Conservation (phyloP, 2,797 vertebrate species). For the Pangasius macronema region DNA sequence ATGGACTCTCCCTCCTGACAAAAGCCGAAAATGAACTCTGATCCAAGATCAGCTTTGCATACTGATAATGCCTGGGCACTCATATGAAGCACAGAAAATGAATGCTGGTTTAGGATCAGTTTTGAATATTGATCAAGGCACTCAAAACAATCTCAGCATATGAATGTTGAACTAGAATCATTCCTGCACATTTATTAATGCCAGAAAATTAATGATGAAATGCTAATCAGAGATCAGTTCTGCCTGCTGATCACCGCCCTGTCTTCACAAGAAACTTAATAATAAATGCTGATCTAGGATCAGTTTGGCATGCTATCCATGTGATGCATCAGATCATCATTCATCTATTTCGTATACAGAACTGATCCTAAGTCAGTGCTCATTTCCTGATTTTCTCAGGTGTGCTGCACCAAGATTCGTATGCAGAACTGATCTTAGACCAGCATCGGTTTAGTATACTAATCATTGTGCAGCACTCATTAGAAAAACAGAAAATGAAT, state of each 20-base stretch:
- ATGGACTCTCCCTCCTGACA: neutral
- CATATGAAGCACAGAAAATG: neutral
- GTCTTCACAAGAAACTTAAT: neutral
- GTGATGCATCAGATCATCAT: neutral
- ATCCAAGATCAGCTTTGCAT: slow-evolving; percentile 6
- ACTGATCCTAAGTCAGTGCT: neutral
- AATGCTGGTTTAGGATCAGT: neutral
- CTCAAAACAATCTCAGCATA: neutral
- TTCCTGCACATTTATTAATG: neutral
- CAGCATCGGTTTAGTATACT: neutral
- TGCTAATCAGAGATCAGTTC: neutral
- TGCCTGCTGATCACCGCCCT: neutral
- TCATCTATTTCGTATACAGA: neutral
- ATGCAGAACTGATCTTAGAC: neutral
- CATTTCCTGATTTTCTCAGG: neutral
- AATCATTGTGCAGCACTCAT: too few relatives aligned
- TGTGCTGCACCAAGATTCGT: neutral
- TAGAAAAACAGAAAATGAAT: neutral
- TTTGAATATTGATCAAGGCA: slow-evolving; percentile 6
- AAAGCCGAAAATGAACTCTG: neutral
- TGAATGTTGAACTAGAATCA: neutral
- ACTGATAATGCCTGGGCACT: neutral
- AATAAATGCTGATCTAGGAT: slow-evolving; percentile 3
- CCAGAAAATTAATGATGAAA: neutral
- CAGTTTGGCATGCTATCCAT: neutral